Base-by-base conservation (phyloP, 2,888 invertebrate species). In the Sycophila texana region DNA sequence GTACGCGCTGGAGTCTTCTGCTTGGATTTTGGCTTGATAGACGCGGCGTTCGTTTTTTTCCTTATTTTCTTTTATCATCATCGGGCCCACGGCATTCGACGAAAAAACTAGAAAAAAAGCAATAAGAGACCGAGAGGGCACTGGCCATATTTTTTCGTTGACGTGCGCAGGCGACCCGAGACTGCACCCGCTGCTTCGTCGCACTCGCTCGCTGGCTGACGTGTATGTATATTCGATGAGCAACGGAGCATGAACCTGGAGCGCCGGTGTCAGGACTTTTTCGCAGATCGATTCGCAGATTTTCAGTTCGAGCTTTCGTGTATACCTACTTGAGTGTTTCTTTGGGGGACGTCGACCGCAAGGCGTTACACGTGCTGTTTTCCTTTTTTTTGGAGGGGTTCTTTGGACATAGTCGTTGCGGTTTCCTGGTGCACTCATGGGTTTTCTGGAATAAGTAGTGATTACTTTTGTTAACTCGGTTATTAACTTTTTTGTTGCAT, bases 211-310 rank as follows among this genome's bases (percentile, higher is more conserved):
- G 30, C 20, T 67, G 61, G 53, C 71, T 81, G 70, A 81, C 81
- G 81, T 81, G 81, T 79, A 81, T 77, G 79, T 77, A 77, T 81
- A 39, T 39, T 18, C 18, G 14, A 63, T 63, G 18, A 63, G 65
- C 74, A 68, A 26, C 65, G 79, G 74, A 79, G 74, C 68, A 49
- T 70, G 74, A 51, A 57, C 39, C 30, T 5, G 1, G 39, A 39
- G 39, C 39, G 10, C 10, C 39, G 39, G 39, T 39, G 39, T 39
- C 39, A 39, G 58, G 47, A n/a, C 39, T 65, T 26, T 18, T 26
- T 30, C 26, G 12, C 26, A 16, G 47, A 12, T 39, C 47, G 53
- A 1, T 12, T 26, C 30, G 53, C 51, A 61, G 51, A 76, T 70
- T 68, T 61, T 20, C 39, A 13, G 60, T n/a, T 47, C 18, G 18